These are phyloP conservation scores for Sthenelais limicola DNA, from an alignment of 2,888 invertebrate genomes.

Conservation along the genomic window DNA sequence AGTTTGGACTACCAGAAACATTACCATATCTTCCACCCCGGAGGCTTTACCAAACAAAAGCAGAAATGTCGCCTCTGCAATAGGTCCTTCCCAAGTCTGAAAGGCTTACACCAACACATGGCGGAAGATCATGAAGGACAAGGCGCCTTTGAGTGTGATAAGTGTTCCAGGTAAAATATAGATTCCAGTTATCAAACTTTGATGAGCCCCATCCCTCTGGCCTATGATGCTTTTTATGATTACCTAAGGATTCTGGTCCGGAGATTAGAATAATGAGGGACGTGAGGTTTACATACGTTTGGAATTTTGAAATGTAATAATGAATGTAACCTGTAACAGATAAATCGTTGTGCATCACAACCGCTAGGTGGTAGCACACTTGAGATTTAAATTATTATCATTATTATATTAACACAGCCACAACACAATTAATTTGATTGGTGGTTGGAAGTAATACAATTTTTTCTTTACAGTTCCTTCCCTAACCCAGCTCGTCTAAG, in stretches of 20 bases:
- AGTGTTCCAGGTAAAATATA: constrained; percentile 18
- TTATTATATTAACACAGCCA: too few species aligned
- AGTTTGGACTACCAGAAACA: constrained; percentile 38
- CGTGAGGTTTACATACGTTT: too few species aligned
- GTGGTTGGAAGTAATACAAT: too few species aligned
- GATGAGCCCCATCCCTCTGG: not conserved
- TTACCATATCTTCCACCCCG: constrained; percentile 38
- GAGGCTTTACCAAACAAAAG: constrained; percentile 36
- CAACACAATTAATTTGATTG: too few species aligned
- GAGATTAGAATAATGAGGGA: too few species aligned
- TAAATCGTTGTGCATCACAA: too few species aligned
- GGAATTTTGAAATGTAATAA: too few species aligned
- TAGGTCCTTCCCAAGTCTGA: constrained; percentile 11
- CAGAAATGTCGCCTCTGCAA: constrained; percentile 33
- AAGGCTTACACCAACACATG: constrained; percentile 15
- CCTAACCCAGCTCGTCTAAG: not conserved
- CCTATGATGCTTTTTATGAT: not conserved
- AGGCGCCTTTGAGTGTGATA: constrained; percentile 32
- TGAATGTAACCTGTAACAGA: too few species aligned
- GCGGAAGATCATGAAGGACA: constrained; percentile 22
- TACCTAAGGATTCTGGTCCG: too few species aligned
- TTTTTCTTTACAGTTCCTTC: constrained; percentile 6
- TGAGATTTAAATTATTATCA: too few species aligned
- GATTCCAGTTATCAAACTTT: not conserved
- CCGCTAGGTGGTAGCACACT: too few species aligned